A percentile compares a stretch with the other conserved stretches of the same genome.
These are phyloP conservation scores for Distichodus sexfasciatus DNA, from an alignment of 2,797 vertebrate genomes.

Conservation along the genomic window DNA sequence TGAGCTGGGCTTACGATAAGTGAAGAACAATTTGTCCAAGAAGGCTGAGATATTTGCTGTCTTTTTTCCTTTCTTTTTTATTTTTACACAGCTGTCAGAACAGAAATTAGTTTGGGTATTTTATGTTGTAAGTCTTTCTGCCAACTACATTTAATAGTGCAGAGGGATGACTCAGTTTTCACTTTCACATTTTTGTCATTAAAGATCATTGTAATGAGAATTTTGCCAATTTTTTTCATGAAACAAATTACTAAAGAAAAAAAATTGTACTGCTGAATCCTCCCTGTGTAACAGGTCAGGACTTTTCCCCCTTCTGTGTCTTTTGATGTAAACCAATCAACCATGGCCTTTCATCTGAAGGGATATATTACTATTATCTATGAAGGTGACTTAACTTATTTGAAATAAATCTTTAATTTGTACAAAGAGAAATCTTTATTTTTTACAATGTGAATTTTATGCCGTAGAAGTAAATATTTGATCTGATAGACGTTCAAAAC, in stretches of 20 bases:
- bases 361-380: slow-evolving; percentile 72
- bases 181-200: slow-evolving; percentile 6
- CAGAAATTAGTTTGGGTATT: neutral
- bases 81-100: slow-evolving; percentile 18
- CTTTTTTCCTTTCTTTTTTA: slow-evolving; percentile 9
- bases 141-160: slow-evolving; percentile 9
- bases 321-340: slow-evolving; percentile 65
- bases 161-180: slow-evolving; percentile 6
- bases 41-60: neutral
- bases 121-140: slow-evolving; percentile 9
- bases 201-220: slow-evolving; percentile 32
- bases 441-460: slow-evolving; percentile 74
- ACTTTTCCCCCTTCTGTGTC: slow-evolving; percentile 54
- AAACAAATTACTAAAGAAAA: slow-evolving; percentile 48
- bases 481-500: slow-evolving; percentile 41
- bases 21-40: neutral
- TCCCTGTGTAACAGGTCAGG: slow-evolving; percentile 55
- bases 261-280: slow-evolving; percentile 51
- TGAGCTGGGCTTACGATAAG: neutral
- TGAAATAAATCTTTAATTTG: slow-evolving; percentile 81
- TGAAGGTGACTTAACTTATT: slow-evolving; percentile 82
- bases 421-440: slow-evolving; percentile 72
- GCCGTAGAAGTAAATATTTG: slow-evolving; percentile 54
- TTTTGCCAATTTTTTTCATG: slow-evolving; percentile 50
- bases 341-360: slow-evolving; percentile 65